Percentiles rank a stretch among this genome's conserved stretches.
Conservation (phyloP, 2,113 vertebrate species). For the Rhinogobius similis region DNA sequence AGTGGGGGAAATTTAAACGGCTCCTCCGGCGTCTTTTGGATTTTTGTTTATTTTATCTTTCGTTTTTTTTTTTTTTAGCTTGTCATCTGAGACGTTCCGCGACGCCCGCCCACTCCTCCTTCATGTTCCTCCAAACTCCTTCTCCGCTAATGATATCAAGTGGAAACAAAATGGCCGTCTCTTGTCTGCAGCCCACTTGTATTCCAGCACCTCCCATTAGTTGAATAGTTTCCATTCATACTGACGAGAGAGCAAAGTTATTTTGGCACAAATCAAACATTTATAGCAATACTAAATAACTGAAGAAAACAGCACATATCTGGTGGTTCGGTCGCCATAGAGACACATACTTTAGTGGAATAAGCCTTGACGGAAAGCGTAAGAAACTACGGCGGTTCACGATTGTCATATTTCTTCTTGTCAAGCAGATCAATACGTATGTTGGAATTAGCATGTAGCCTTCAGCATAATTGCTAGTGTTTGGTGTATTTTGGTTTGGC, state of each 20-base stretch:
- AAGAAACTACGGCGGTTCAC: neutral
- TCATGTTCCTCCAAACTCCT: constrained; percentile 45
- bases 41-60: constrained; percentile 4
- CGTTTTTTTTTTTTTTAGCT: neutral
- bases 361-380: neutral
- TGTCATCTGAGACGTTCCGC: constrained; percentile 43
- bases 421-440: neutral
- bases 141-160: constrained; percentile 62
- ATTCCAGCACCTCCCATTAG: neutral
- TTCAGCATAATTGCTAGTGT: neutral
- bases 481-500: too few relatives aligned
- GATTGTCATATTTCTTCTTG: neutral
- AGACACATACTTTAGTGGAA: neutral
- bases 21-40: constrained; percentile 39
- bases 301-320: neutral
- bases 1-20: constrained; percentile 58
- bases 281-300: neutral
- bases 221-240: neutral
- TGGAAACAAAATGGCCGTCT: constrained; percentile 67
- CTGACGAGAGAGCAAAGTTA: neutral
- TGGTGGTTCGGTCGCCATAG: neutral
- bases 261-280: neutral
- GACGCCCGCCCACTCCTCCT: constrained; percentile 45
- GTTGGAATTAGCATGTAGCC: neutral
- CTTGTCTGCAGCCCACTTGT: constrained; percentile 44